Base-by-base conservation (phyloP, 2,888 invertebrate species). In the Harpalus rufipes region DNA sequence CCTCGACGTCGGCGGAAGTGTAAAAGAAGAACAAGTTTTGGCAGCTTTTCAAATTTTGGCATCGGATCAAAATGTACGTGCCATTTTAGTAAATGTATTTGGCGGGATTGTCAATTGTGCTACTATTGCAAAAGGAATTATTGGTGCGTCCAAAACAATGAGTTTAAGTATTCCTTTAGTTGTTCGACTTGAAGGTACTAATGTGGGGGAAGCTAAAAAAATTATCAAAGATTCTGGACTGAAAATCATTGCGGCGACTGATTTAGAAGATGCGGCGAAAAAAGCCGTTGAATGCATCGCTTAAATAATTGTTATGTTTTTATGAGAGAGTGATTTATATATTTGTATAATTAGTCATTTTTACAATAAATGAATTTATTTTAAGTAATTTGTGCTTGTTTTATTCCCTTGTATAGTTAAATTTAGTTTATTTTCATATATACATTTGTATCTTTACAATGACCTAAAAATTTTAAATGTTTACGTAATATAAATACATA, bases 31-130 rank as follows among this genome's bases (percentile, higher is more conserved):
- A 21, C 99, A 99, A 93, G 99, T 99, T 0, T 93, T 95, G 84
- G 95, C 97, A 87, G 99, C 99, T 1, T 96, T 99, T 91, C 94
- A 95, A 90, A 97, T 99, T 87, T 93, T 99, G 82, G 96, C 97
- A 32, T 92, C 94, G 87, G 97, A 97, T 92, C 94, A 95, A 41
- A 96, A 96, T 91, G 99, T 99, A 0, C 97, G 98, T 90, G 96
- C 97, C 7, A 96, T 99, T 88, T 94, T 99, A 86, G 98, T 99
- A 0, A 99, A 99, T 92, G 98, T 99, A 1, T 99, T 99, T 92
- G 99, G 98, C 87, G 98, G 99, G 83, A 99, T 99, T 90, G 99
- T 99, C 0, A 98, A 99, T 92, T 99, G 99, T 92, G 97, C 96
- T 5, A 98, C 96, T 0, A 97, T 99, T 88, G 99, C 99, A 0